Percentiles rank a stretch among this genome's conserved stretches.
Evolutionary conservation across 1,140 invertebrate genomes (phyloP).

Genomic region (Drosophila pandora): DNA sequence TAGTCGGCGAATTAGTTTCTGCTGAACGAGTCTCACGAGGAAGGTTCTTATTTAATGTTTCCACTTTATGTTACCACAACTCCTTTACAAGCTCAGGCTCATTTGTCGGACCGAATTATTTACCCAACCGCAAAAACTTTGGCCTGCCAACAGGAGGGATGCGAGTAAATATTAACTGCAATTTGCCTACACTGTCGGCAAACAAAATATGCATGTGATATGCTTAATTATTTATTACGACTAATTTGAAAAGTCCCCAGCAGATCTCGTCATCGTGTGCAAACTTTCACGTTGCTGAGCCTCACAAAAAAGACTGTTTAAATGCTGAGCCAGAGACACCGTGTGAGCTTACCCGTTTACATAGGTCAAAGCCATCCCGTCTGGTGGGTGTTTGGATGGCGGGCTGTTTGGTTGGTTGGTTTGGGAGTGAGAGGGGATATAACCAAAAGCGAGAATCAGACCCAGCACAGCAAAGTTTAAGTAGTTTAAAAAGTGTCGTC

Average conservation of each 20-base stretch:
- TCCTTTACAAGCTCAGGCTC: constrained; percentile 31
- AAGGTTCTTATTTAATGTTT: constrained; percentile 6
- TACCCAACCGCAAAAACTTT: constrained; percentile 45
- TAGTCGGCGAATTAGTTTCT: too few species aligned
- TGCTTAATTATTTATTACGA: constrained; percentile 79
- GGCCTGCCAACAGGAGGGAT: constrained; percentile 7
- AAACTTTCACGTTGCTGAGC: constrained; percentile 53
- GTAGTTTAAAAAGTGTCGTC: constrained; percentile 75
- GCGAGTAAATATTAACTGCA: constrained; percentile 57
- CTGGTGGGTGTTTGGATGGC: background rate
- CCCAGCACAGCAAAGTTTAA: constrained; percentile 67
- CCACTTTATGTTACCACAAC: constrained; percentile 10
- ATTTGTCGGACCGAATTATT: constrained; percentile 52
- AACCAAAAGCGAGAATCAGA: constrained; percentile 19
- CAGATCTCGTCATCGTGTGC: constrained; percentile 41
- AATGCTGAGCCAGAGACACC: constrained; percentile 47
- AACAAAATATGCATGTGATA: constrained; percentile 62
- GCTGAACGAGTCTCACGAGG: too few species aligned
- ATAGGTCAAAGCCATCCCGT: constrained; percentile 50
- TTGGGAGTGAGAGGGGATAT: background rate
- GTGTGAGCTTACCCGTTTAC: constrained; percentile 46
- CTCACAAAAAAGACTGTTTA: constrained; percentile 31
- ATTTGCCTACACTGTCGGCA: constrained; percentile 34
- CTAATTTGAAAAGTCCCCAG: constrained; percentile 73
- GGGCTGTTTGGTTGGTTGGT: background rate